Percentiles rank a stretch among this genome's conserved stretches.
These are phyloP conservation scores for Brenthis daphne DNA, from an alignment of 2,888 invertebrate species.

Conservation along the genomic window DNA sequence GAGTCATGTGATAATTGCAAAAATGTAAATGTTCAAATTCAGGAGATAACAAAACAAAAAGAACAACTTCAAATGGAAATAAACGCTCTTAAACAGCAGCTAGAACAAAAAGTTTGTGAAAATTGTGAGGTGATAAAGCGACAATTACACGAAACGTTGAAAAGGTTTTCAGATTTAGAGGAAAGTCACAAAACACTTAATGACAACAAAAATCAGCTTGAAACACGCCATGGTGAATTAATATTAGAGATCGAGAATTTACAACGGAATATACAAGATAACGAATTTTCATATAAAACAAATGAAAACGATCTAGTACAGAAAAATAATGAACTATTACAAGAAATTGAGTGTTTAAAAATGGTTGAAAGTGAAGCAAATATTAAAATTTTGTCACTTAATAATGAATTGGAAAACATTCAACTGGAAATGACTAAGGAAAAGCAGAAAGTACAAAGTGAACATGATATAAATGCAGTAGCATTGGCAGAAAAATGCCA, in stretches of 20 bases:
- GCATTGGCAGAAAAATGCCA: slow-evolving; percentile 51
- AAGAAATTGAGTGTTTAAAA: slow-evolving; percentile 48
- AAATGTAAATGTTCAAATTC: slow-evolving; percentile 4
- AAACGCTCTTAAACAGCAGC: slow-evolving; percentile 50
- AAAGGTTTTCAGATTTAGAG: slow-evolving; percentile 24
- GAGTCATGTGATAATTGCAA: slow-evolving; percentile 26
- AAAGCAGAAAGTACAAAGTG: slow-evolving; percentile 16
- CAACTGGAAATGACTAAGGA: slow-evolving; percentile 21
- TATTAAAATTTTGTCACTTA: slow-evolving; percentile 47
- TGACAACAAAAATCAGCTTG: slow-evolving; percentile 29
- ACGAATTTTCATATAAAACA: slow-evolving; percentile 48
- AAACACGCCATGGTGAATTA: slow-evolving; percentile 44
- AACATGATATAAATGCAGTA: slow-evolving; percentile 42
- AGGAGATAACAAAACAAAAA: slow-evolving; percentile 12
- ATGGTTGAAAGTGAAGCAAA: slow-evolving; percentile 48
- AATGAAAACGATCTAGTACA: slow-evolving; percentile 41
- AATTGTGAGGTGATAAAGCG: slow-evolving; percentile 27
- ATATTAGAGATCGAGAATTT: slow-evolving; percentile 47
- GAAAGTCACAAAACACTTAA: slow-evolving; percentile 24
- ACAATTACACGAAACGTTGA: slow-evolving; percentile 29
- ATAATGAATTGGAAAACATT: slow-evolving; percentile 50
- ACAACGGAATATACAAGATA: slow-evolving; percentile 50
- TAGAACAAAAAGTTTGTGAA: slow-evolving; percentile 40
- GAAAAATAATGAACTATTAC: slow-evolving; percentile 48
- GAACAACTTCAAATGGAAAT: slow-evolving; percentile 30